Conservation (phyloP, 2,888 invertebrate genomes). For the Drosophila ezoana region DNA sequence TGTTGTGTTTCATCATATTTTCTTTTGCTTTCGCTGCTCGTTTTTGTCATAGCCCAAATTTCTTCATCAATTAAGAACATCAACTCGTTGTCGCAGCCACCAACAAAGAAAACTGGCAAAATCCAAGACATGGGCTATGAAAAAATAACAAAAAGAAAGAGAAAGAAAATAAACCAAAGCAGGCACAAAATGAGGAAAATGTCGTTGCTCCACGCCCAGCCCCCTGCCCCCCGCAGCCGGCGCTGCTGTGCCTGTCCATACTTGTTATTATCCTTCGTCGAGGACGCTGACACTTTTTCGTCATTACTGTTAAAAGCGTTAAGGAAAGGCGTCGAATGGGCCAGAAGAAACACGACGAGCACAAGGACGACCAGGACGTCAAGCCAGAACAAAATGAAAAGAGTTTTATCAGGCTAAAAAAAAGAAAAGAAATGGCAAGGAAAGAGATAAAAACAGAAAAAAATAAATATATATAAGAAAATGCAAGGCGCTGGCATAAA, state of each 20-base stretch:
- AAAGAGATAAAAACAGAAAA: slow-evolving; percentile 16
- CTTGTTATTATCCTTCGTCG: slow-evolving; percentile 80
- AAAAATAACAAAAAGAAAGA: slow-evolving; percentile 16
- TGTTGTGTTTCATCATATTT: not conserved
- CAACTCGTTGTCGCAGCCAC: slow-evolving; percentile 68
- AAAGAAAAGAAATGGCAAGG: slow-evolving; percentile 21
- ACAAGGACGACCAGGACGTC: slow-evolving; percentile 44
- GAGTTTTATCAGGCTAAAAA: slow-evolving; percentile 72
- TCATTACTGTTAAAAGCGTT: slow-evolving; percentile 81
- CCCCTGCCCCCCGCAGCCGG: not conserved
- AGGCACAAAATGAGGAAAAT: slow-evolving; percentile 48
- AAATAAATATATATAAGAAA: slow-evolving; percentile 37
- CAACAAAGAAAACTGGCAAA: slow-evolving; percentile 50
- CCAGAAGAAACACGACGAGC: slow-evolving; percentile 32
- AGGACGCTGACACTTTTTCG: slow-evolving; percentile 83
- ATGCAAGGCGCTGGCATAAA: slow-evolving; percentile 71
- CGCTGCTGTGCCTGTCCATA: slow-evolving; percentile 70
- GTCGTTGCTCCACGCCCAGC: slow-evolving; percentile 29
- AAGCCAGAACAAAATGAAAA: slow-evolving; percentile 60
- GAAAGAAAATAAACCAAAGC: slow-evolving; percentile 23
- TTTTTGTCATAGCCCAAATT: slow-evolving; percentile 75
- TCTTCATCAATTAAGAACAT: slow-evolving; percentile 80
- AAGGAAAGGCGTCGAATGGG: slow-evolving; percentile 56
- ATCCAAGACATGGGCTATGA: slow-evolving; percentile 40
- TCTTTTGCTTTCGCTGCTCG: not conserved